phyloP scores from a whole-genome alignment of 2,113 vertebrate genomes.

The Siniperca knerii region DNA sequence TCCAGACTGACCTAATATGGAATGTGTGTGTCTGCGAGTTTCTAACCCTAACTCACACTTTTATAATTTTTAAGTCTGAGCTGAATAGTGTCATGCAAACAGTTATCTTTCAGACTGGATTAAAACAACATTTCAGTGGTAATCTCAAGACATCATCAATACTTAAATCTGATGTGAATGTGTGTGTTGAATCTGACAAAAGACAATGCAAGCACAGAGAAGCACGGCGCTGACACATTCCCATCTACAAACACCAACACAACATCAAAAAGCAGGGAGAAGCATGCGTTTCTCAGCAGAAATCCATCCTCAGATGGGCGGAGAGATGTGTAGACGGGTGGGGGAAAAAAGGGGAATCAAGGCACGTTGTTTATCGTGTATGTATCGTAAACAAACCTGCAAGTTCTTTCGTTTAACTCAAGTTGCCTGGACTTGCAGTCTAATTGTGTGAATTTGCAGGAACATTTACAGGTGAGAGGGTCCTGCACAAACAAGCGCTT shows the following conservation, averaged over 20 bases:
- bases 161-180: conserved; percentile 21
- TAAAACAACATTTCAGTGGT: conserved; percentile 9
- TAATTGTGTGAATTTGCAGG: conserved; percentile 99
- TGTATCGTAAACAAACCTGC: conserved; percentile 95
- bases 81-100: background rate
- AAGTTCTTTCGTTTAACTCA: conserved; percentile 99
- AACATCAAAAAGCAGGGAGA: conserved; percentile 73
- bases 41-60: background rate
- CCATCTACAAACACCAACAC: conserved; percentile 66
- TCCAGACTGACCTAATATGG: background rate
- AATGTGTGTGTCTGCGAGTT: background rate
- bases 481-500: conserved; percentile 99
- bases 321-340: background rate
- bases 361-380: conserved; percentile 71
- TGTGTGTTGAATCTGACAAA: conserved; percentile 12
- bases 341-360: conserved; percentile 2
- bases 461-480: conserved; percentile 98
- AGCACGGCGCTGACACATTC: conserved; percentile 23
- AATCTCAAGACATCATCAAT: conserved; percentile 7
- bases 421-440: conserved; percentile 98
- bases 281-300: conserved; percentile 81
- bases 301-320: background rate
- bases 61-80: background rate
- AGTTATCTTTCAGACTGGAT: background rate
- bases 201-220: conserved; percentile 41